Percentiles rank a stretch among this genome's conserved stretches.
Conservation (phyloP, 2,888 invertebrate species). For the Volucella inanis region DNA sequence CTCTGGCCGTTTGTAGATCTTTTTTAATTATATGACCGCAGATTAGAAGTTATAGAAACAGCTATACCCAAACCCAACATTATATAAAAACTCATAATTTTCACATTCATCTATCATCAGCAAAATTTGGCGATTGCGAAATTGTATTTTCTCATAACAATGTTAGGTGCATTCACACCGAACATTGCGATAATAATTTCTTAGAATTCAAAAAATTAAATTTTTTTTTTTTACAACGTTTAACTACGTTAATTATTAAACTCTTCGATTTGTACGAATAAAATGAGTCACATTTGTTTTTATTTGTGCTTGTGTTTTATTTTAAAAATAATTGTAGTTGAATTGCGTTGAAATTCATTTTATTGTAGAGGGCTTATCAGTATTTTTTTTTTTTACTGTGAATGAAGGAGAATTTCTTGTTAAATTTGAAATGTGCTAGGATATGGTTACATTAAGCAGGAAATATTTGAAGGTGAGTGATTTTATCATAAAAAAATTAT, state of each 20-base stretch:
- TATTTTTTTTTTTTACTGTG: conserved; percentile 1
- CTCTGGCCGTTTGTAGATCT: neutral
- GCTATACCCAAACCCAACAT: too few relatives aligned
- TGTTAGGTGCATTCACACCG: too few relatives aligned
- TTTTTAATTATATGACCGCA: conserved; percentile 5
- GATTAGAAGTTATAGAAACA: too few relatives aligned
- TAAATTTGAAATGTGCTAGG: neutral
- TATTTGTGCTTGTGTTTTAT: conserved; percentile 1
- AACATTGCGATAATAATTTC: too few relatives aligned
- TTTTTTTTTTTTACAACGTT: too few relatives aligned
- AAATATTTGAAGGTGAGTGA: neutral
- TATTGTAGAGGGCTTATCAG: conserved; percentile 7
- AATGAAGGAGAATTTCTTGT: neutral
- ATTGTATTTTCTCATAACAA: too few relatives aligned
- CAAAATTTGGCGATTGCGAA: too few relatives aligned
- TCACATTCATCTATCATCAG: too few relatives aligned
- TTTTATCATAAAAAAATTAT: neutral
- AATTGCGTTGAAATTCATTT: conserved; percentile 1
- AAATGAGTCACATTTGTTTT: conserved; percentile 52
- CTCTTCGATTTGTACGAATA: conserved; percentile 25
- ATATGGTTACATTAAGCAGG: neutral
- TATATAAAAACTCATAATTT: too few relatives aligned
- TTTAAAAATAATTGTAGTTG: neutral
- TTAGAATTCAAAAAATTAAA: too few relatives aligned
- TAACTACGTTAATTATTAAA: too few relatives aligned